Evolutionary conservation across 2,113 vertebrate species (phyloP), one percentile per base, ranked within the genome.

Genomic region (Salminus brasiliensis): DNA sequence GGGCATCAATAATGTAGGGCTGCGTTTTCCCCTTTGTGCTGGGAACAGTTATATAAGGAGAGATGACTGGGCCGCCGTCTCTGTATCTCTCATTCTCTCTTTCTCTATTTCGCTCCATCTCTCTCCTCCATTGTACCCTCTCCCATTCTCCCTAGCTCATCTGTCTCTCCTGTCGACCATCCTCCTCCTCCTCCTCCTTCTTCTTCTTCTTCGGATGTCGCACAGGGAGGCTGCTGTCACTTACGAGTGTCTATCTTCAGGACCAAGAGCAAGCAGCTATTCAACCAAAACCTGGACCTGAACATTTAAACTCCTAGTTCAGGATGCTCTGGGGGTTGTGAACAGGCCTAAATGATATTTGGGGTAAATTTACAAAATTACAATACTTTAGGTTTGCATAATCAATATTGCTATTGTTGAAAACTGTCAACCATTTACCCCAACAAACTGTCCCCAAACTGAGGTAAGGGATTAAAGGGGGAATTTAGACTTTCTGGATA

Each of bases 1-100:
- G 27, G 57, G 60, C 76, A 80, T 85, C 83, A 82, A 81, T 79
- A 79, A 85, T 82, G 72, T 67, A 76, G 72, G 57, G 8, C 57
- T 60, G 68, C 66, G 36, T 30, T 52, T 65, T 67, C 60, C 65
- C 27, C 55, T 72, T 72, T 72, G 79, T 79, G 57, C 45, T 41
- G 11, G 3, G 72, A 72, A 70, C 60, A 53, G 52, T 85, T 82
- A 80, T 70, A 73, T 85, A 82, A 79, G 73, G n/a, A 45, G 27
- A 47, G 60, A 66, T 25, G 69, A 55, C 69, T 32, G 34, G 65
- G 36, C 57, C 25, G 55, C 60, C 34, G 41, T 32, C 62, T 55
- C 72, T 75, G 70, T 43, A 36, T 59, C 81, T 70, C 45, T 55
- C 49, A 30, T 8, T 70, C 43, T 66, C 52, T 70, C 45, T 55